phyloP scores from a whole-genome alignment of 2,113 vertebrate genomes.

The Poecile atricapillus region DNA sequence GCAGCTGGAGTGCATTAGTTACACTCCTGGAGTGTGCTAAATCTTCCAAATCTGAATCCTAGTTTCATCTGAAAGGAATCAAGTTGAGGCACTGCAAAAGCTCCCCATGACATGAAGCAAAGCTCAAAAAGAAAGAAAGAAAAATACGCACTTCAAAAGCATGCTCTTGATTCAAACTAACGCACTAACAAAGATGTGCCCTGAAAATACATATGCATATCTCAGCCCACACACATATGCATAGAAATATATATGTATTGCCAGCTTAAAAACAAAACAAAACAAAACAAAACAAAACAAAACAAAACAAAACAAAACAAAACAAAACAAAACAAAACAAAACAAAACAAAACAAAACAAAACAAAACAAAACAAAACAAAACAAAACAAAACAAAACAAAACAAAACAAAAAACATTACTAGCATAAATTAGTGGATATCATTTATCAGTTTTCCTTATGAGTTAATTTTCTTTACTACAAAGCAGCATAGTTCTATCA shows the following conservation, averaged over 20 bases:
- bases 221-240: background rate
- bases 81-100: conserved; percentile 39
- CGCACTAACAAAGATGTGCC: background rate
- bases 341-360: too few relatives aligned
- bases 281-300: background rate
- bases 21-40: conserved; percentile 49
- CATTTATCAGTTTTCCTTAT: background rate
- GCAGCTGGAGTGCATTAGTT: conserved; percentile 60
- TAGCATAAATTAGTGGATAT: background rate
- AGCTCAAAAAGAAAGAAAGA: background rate
- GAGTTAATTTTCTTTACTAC: background rate
- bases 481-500: background rate
- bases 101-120: background rate
- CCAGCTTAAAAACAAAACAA: background rate
- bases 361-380: too few relatives aligned
- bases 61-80: conserved; percentile 58
- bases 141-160: conserved; percentile 28
- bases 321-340: too few relatives aligned
- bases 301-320: background rate
- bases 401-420: background rate
- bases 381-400: too few relatives aligned
- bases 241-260: background rate
- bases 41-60: conserved; percentile 31
- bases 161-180: background rate
- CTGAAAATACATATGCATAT: background rate